Evolutionary conservation across 2,888 invertebrate species (phyloP).

Genomic region (Oxytorus armatus): DNA sequence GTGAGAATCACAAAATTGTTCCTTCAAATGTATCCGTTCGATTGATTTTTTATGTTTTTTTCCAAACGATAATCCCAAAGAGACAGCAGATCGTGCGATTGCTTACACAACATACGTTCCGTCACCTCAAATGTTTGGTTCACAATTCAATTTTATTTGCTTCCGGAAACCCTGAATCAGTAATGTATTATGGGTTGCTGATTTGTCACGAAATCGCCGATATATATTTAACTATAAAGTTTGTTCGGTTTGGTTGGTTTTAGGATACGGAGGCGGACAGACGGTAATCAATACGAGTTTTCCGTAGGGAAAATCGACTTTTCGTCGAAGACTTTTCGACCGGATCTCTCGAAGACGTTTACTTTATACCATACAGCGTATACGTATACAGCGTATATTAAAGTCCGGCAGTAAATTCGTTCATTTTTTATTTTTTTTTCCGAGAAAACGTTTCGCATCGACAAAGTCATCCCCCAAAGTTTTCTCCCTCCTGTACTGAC

Average conservation of each 20-base stretch:
- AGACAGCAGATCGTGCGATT: too few species aligned
- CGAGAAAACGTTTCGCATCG: constrained; percentile 36
- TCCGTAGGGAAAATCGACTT: constrained; percentile 36
- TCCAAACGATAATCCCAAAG: too few species aligned
- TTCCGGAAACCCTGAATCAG: background rate
- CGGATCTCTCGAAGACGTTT: constrained; percentile 13
- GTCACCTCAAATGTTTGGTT: background rate
- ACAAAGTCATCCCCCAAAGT: too few species aligned
- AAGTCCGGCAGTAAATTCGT: constrained; percentile 37
- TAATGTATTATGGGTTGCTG: constrained; percentile 32
- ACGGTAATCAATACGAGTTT: constrained; percentile 53
- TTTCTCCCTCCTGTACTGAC: background rate
- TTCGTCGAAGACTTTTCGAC: constrained; percentile 37
- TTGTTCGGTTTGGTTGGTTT: constrained; percentile 8
- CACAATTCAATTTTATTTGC: background rate
- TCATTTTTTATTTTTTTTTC: too few species aligned
- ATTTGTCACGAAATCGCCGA: constrained; percentile 20
- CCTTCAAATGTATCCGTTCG: too few species aligned
- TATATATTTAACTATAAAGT: constrained; percentile 19
- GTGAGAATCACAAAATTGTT: too few species aligned
- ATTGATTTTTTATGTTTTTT: too few species aligned
- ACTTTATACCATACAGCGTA: constrained; percentile 2
- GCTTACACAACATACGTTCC: too few species aligned
- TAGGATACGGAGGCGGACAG: constrained; percentile 18
- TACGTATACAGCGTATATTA: constrained; percentile 11